Percentiles rank a stretch among this genome's conserved stretches.
These are phyloP conservation scores for Torymus auratus DNA, from an alignment of 2,888 invertebrate species.

Conservation along the genomic window DNA sequence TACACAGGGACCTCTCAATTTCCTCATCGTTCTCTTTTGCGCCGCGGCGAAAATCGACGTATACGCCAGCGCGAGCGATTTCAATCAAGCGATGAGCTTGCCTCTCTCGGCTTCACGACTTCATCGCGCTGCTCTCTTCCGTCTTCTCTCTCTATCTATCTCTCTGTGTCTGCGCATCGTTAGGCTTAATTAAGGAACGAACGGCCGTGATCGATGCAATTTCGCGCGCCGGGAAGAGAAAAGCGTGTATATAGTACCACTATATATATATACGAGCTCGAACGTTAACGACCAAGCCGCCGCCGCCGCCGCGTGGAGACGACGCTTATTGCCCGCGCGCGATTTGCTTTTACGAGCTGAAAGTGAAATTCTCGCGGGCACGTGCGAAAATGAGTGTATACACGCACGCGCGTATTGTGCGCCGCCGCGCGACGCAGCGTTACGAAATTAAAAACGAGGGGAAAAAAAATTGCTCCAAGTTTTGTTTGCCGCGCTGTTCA, in stretches of 20 bases:
- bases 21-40: too few relatives aligned
- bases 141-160: too few relatives aligned
- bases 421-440: not conserved
- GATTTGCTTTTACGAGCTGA: conserved; percentile 67
- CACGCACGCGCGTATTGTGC: not conserved
- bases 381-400: not conserved
- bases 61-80: too few relatives aligned
- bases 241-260: not conserved
- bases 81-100: too few relatives aligned
- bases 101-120: conserved; percentile 4
- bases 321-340: conserved; percentile 59
- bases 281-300: too few relatives aligned
- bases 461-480: too few relatives aligned
- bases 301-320: too few relatives aligned
- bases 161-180: conserved; percentile 11
- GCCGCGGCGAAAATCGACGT: too few relatives aligned
- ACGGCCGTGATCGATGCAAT: conserved; percentile 12
- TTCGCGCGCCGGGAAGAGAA: not conserved
- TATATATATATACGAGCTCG: too few relatives aligned
- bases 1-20: too few relatives aligned
- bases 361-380: conserved; percentile 68
- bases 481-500: too few relatives aligned
- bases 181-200: conserved; percentile 37
- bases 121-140: not conserved
- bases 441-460: conserved; percentile 12